These are phyloP conservation scores for Metallyticus violacea DNA, from an alignment of 2,888 invertebrate genomes.

Conservation along the genomic window DNA sequence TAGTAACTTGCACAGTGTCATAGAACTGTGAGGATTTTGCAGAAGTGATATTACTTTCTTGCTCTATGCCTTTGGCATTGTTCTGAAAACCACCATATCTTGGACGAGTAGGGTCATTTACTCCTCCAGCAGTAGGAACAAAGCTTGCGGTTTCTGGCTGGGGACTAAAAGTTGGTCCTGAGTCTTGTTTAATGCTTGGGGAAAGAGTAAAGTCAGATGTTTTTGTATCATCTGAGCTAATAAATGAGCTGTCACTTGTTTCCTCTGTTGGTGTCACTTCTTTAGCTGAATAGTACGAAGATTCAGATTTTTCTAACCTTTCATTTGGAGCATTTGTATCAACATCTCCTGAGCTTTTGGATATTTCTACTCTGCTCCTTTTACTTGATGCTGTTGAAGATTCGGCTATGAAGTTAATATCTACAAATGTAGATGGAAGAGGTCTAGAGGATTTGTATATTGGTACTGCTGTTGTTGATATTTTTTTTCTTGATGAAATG, in stretches of 20 bases:
- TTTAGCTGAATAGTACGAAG: background rate
- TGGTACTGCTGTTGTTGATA: slow-evolving; percentile 38
- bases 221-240: background rate
- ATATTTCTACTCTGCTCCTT: background rate
- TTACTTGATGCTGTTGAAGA: background rate
- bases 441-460: background rate
- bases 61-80: slow-evolving; percentile 31
- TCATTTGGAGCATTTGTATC: background rate
- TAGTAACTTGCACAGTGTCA: background rate
- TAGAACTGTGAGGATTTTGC: background rate
- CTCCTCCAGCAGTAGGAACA: slow-evolving; percentile 41
- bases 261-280: background rate
- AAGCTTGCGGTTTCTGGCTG: slow-evolving; percentile 5
- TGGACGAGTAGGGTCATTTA: slow-evolving; percentile 37
- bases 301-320: background rate
- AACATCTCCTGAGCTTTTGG: background rate
- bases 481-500: slow-evolving; percentile 38
- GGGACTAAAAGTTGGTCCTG: slow-evolving; percentile 4
- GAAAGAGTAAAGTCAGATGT: slow-evolving; percentile 11
- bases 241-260: background rate
- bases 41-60: background rate
- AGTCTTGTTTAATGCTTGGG: background rate
- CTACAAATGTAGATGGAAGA: background rate
- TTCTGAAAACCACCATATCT: slow-evolving; percentile 42
- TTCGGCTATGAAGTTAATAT: background rate